A percentile compares a stretch with the other conserved stretches of the same genome.
phyloP scores from a whole-genome alignment of 2,797 vertebrate genomes.

The Parauchenoglanis punctatus region DNA sequence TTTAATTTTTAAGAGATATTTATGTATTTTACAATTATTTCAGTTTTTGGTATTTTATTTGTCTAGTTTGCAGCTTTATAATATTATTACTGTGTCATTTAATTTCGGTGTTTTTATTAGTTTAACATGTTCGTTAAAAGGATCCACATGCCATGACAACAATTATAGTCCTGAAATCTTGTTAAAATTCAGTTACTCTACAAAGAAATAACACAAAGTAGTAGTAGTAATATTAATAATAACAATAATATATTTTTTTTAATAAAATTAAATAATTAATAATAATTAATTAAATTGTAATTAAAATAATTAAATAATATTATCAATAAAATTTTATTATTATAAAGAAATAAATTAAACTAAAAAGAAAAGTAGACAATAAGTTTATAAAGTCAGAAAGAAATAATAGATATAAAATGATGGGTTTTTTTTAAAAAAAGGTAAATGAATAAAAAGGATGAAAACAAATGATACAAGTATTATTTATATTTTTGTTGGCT shows the following conservation, averaged over 20 bases:
- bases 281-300: neutral
- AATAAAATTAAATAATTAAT: too few species aligned
- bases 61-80: neutral
- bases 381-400: neutral
- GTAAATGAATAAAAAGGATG: neutral
- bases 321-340: too few species aligned
- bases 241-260: too few species aligned
- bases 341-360: neutral
- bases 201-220: neutral
- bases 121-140: neutral
- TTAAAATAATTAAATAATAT: too few species aligned
- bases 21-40: neutral
- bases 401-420: neutral
- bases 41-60: neutral
- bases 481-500: neutral
- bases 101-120: neutral
- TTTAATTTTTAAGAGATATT: neutral
- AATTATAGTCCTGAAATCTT: neutral
- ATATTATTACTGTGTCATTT: neutral
- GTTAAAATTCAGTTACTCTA: neutral
- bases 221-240: neutral
- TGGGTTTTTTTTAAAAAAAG: neutral
- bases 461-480: neutral
- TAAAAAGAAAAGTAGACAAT: neutral
- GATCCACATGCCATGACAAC: neutral